Conservation (phyloP, 2,113 vertebrate genomes). For the Isurus oxyrinchus region DNA sequence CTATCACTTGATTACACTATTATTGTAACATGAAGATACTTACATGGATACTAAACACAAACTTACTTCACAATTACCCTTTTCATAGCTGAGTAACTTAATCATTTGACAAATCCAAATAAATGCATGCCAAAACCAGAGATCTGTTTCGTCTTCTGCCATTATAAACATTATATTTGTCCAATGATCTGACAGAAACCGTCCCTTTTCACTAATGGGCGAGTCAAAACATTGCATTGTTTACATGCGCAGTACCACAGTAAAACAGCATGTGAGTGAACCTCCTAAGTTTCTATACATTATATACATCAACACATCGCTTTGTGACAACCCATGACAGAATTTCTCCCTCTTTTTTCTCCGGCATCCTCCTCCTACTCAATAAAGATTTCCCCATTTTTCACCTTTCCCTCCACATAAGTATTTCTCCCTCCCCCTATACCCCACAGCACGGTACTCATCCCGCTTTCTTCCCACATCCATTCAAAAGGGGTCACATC, state of each 20-base stretch:
- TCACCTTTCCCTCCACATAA: neutral
- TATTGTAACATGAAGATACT: neutral
- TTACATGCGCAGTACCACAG: neutral
- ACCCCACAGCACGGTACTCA: neutral
- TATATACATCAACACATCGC: neutral
- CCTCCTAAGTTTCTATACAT: neutral
- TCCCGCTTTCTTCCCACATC: neutral
- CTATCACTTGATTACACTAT: neutral
- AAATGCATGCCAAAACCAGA: neutral
- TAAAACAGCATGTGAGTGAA: too few relatives aligned
- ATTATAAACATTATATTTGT: neutral
- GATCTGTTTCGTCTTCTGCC: neutral
- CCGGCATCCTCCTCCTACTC: neutral
- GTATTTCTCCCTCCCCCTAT: neutral
- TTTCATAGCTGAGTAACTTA: neutral
- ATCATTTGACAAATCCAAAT: neutral
- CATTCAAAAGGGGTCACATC: neutral
- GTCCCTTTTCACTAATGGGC: neutral
- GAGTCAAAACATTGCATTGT: neutral
- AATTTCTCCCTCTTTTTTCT: neutral
- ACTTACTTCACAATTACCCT: neutral
- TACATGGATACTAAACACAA: neutral
- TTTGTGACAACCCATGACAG: neutral
- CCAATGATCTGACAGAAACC: neutral
- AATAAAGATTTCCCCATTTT: neutral